Base-by-base conservation (phyloP, 92 coral and sea anemone species). In the Phymanthus crucifer region DNA sequence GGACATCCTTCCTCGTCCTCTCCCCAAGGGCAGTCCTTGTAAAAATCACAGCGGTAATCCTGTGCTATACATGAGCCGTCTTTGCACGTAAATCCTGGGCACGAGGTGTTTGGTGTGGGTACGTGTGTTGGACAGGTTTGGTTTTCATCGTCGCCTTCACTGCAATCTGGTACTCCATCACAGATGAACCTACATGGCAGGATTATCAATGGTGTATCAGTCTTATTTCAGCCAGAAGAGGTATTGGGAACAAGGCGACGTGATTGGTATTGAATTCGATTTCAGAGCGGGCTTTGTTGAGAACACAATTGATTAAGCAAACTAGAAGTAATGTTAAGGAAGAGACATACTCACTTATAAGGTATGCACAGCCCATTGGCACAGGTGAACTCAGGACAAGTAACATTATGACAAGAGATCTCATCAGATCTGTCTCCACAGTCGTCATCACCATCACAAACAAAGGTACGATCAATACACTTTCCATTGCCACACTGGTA, bases 361-460 rank as follows among this genome's bases (percentile, higher is more conserved):
- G 88, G 87, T 23, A 91, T 89, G 54, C 98, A 94, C 52, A 61
- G 72, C 31, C 89, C 87, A 72, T 74, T 72, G 46, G 70, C 85
- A 71, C 98, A 94, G 3, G 87, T 85, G 73, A 86, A 91, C 54
- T 89, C 92, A n/a, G 80, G 58, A 68, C 96, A 91, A 27, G 93
- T 78, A 32, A 83, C 74, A 40, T 84, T 78, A 69, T 16, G 71
- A 77, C 93, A 89, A n/a, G 58, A 34, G 71, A 69, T 6, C 78
- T 94, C 98, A 72, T 94, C 98, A 23, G 98, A 89, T n/a, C 87
- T 65, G 71, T 94, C 98, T 19, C 88, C 94, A 24, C 98, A 94
- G 66, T 94, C 98, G 54, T 94, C 90, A 37, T 83, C 94, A 17
- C 98, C 96, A 75, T 94, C 98, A 47, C 98, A 94, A 18, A 83